phyloP scores from a whole-genome alignment of 2,888 invertebrate species.

The Trachelus tabidus region DNA sequence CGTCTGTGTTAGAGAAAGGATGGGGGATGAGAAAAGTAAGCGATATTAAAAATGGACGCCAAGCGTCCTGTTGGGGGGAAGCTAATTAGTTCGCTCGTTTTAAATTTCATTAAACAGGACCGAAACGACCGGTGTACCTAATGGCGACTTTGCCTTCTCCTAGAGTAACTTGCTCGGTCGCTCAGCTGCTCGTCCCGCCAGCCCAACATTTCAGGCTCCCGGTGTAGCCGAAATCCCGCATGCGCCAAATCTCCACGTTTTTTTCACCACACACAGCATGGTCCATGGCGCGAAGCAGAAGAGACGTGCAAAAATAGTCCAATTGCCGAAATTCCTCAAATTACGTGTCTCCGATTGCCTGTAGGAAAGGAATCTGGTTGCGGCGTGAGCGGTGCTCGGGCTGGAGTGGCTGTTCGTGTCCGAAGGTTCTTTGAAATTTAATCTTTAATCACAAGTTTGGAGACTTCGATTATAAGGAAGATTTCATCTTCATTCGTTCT shows the following conservation, averaged over 20 bases:
- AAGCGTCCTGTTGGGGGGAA: neutral
- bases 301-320: no score
- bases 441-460: neutral
- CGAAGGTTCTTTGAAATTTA: neutral
- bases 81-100: neutral
- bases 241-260: no score
- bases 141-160: neutral
- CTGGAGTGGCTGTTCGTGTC: no score
- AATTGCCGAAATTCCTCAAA: no score
- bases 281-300: no score
- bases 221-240: no score
- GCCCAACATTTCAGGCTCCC: no score
- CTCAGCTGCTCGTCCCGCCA: no score
- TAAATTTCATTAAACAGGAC: neutral
- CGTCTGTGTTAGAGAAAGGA: neutral
- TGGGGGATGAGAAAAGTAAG: neutral
- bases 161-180: neutral
- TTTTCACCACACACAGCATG: no score
- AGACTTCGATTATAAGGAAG: neutral
- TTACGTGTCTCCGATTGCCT: no score
- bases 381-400: no score
- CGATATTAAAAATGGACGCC: neutral
- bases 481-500: neutral
- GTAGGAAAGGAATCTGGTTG: no score
- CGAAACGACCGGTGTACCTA: conserved; percentile 6